A percentile compares a stretch with the other conserved stretches of the same genome.
Evolutionary conservation across 2,888 invertebrate species (phyloP).

Genomic region (Enchytraeus crypticus): DNA sequence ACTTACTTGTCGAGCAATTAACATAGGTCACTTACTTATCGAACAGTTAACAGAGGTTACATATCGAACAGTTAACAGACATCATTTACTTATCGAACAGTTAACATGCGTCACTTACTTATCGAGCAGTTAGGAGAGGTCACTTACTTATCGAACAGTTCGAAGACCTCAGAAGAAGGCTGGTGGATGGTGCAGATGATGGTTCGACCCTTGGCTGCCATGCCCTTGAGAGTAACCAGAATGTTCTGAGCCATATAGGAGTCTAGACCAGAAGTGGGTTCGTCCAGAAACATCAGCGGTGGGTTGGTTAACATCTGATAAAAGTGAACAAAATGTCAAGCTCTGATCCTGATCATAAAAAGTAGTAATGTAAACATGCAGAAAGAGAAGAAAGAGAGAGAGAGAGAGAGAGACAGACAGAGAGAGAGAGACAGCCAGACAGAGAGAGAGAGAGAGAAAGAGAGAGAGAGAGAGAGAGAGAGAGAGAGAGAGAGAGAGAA

Average conservation of each 20-base stretch:
- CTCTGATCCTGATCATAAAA: too few species aligned
- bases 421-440: background rate
- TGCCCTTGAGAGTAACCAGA: conserved; percentile 58
- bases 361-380: too few species aligned
- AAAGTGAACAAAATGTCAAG: background rate
- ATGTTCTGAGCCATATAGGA: conserved; percentile 94
- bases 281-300: conserved; percentile 88
- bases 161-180: conserved; percentile 69
- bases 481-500: too few species aligned
- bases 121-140: too few species aligned
- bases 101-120: too few species aligned
- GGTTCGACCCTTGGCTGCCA: conserved; percentile 68
- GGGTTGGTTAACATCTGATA: conserved; percentile 77
- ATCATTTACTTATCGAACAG: too few species aligned
- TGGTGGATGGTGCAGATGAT: conserved; percentile 89
- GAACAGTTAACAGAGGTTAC: too few species aligned
- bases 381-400: background rate
- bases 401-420: background rate
- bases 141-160: conserved; percentile 67
- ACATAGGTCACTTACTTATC: too few species aligned
- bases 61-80: too few species aligned
- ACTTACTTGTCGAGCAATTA: too few species aligned
- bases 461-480: background rate
- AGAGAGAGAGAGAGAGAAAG: background rate
- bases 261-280: conserved; percentile 91